Evolutionary conservation across 2,113 vertebrate species (phyloP), one percentile per base, ranked within the genome.

Genomic region (Glaucomys volans): DNA sequence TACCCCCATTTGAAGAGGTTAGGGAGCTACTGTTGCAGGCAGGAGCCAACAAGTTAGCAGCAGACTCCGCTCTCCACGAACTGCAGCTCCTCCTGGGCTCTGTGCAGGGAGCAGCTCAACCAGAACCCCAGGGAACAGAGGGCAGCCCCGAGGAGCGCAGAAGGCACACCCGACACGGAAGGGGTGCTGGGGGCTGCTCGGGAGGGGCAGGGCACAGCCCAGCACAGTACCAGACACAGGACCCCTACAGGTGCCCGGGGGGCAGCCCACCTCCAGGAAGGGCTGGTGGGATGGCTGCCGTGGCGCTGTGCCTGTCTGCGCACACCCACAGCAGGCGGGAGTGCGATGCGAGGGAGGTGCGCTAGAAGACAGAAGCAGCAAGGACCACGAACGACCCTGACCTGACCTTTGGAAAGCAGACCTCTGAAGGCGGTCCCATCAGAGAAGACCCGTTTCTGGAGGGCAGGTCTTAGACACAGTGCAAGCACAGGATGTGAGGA

Each of bases 311-410:
- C 4, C 3, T 66, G 64, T 66, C 64, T 1, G 14, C 30, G 14
- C 17, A 54, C 89, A 80, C 30, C 30, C 24, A 20, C 5, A 52
- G 44, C 67, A 62, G 32, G 32, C 7, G 12, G 83, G 8, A 13
- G 62, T 10, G 1, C 0, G 20, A n/a, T 0, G 12, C 18, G 11
- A 26, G 62, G 2, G 0, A 57, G 37, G 30, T 2, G 1, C 40
- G 26, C 6, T 11, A 40, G 26, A 24, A 32, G 40, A 59, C 5
- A 40, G 76, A 42, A 7, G 2, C 8, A 35, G 26, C 37, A 22
- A 11, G n/a, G 2, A 30, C 17, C 3, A 42, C 42, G 3, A 4
- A 11, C 0, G 57, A 62, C 42, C n/a, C 54, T 11, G 64, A 26
- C 40, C 2, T 8, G 62, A 14, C 30, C 16, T 2, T 9, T 13